These are phyloP conservation scores for Scytalopus superciliaris DNA, from an alignment of 2,113 vertebrate species.

Conservation along the genomic window DNA sequence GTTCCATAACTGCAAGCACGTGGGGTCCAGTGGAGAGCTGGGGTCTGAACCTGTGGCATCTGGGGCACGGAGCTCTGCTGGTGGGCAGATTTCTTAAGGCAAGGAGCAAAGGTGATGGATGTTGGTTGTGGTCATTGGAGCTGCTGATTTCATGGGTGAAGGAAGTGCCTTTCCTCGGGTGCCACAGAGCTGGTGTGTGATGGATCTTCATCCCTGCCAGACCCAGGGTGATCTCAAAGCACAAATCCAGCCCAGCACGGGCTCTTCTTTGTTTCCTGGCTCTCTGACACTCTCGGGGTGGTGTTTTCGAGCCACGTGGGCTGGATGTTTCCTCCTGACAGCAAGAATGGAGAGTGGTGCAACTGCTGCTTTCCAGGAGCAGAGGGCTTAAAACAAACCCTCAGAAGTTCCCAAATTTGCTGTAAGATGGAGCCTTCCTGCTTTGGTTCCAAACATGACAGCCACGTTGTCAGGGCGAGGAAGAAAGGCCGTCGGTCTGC, in stretches of 20 bases:
- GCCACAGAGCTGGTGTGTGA: background rate
- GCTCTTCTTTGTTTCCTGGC: background rate
- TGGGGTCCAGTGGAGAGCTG: background rate
- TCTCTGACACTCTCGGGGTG: too few relatives aligned
- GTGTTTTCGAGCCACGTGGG: fast-evolving
- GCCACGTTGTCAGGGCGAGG: too few relatives aligned
- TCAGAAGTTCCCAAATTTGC: background rate
- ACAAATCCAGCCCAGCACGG: background rate
- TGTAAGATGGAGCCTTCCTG: background rate
- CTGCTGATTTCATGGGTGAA: background rate
- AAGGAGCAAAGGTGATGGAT: background rate
- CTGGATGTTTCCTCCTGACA: background rate
- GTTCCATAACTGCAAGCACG: background rate
- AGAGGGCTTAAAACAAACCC: background rate
- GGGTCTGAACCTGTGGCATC: background rate
- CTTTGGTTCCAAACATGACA: too few relatives aligned
- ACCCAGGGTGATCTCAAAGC: background rate
- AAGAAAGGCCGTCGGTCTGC: background rate
- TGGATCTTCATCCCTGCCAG: background rate
- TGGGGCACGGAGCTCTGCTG: background rate
- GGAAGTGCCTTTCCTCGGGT: background rate
- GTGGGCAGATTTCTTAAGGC: background rate
- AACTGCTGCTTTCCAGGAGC: background rate
- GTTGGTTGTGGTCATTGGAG: background rate
- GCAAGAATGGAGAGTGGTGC: background rate